phyloP scores from a whole-genome alignment of 2,888 invertebrate genomes.

The Spilarctia lutea region DNA sequence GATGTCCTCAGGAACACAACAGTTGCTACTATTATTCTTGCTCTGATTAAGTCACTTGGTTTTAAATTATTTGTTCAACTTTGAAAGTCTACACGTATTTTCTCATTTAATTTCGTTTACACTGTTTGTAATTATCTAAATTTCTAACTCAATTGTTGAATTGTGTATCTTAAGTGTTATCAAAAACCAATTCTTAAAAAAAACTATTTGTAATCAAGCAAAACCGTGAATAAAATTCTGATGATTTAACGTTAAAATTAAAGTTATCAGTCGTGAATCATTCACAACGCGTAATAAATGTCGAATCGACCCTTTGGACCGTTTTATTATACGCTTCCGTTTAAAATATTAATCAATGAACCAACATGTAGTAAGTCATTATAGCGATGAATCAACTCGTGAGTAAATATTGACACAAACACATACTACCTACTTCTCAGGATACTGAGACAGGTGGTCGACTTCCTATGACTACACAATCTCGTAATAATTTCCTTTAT shows the following conservation, averaged over 20 bases:
- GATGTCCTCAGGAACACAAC: constrained; percentile 1
- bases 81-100: background rate
- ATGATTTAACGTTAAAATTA: constrained; percentile 14
- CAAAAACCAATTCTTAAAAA: background rate
- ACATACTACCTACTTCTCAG: constrained; percentile 13
- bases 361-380: constrained; percentile 34
- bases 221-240: background rate
- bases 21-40: background rate
- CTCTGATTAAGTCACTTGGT: background rate
- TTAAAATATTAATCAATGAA: constrained; percentile 25
- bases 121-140: background rate
- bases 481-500: constrained; percentile 6
- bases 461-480: constrained; percentile 11
- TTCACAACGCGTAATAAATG: background rate
- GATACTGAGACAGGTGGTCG: constrained; percentile 9
- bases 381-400: constrained; percentile 38
- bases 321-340: constrained; percentile 28
- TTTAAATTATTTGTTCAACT: background rate
- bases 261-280: constrained; percentile 19
- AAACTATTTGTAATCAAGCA: background rate
- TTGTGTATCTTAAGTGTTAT: background rate
- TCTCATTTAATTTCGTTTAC: background rate
- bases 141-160: background rate
- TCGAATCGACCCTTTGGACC: constrained; percentile 18
- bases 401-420: constrained; percentile 14